Base-by-base conservation (phyloP, 2,888 invertebrate species). In the Synergus gifuensis region DNA sequence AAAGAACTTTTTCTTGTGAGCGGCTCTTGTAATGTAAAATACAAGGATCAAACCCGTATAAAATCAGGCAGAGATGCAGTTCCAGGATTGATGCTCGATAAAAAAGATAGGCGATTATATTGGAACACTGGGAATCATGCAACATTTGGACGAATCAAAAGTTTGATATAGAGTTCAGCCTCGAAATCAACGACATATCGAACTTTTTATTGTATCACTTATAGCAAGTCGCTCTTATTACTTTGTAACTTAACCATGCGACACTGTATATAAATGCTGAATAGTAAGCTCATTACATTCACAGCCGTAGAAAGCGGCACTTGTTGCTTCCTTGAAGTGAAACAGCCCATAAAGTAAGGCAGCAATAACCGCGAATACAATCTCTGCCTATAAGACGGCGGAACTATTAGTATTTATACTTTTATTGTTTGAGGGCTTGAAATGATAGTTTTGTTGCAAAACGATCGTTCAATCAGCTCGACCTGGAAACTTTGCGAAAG, bases 271-370 rank as follows among this genome's bases (percentile, higher is more conserved):
- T 66, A 66, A 66, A 40, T 44, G 66, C 66, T 69, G 69, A 73
- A 73, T 73, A 73, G 49, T 73, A 73, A 73, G 69, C 46, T 73
- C 69, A 49, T 73, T 73, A 54, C 69, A 73, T 73, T 73, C 69
- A 49, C 69, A 73, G 69, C 49, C 46, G 69, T 73, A 73, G 69
- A 73, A 73, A 73, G 69, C 69, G 28, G 49, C 69, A 73, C 69
- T 73, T 73, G 69, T 73, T 73, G 69, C 69, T 73, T 73, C 69
- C 54, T 73, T 54, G 28, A 36, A 73, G 69, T 73, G 69, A 73
- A 73, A 73, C 69, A 73, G 49, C 69, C 54, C 69, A 73, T 73
- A 73, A 73, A 73, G 36, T 73, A 73, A 73, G 69, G 54, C 36
- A n/a, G 69, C 69, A 73, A 73, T 73, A 73, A 73, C 28, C 36